A percentile compares a stretch with the other conserved stretches of the same genome.
Evolutionary conservation across 2,797 vertebrate species (phyloP).

Genomic region (Eulemur mongoz): DNA sequence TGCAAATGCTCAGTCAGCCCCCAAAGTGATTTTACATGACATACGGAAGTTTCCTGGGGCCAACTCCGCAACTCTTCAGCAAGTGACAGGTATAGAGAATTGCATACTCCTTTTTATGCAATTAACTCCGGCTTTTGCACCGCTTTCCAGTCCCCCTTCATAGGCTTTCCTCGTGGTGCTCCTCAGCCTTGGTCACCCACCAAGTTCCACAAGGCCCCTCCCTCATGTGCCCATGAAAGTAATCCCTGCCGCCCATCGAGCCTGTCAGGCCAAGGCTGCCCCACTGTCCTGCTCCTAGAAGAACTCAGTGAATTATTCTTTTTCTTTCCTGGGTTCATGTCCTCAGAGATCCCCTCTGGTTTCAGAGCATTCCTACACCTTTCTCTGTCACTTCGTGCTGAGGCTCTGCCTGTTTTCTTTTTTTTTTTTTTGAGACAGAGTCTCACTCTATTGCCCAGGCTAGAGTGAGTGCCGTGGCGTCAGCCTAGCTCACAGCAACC

Average conservation of each 20-base stretch:
- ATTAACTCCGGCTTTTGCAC: not conserved
- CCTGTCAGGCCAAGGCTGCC: not conserved
- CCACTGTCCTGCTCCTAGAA: not conserved
- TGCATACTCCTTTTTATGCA: not conserved
- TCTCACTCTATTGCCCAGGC: no score
- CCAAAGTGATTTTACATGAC: not conserved
- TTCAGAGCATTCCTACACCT: not conserved
- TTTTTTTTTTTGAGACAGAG: not conserved
- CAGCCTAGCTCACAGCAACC: not conserved
- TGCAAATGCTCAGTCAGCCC: not conserved
- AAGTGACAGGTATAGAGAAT: not conserved
- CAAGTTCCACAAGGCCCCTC: not conserved
- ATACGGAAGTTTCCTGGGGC: not conserved
- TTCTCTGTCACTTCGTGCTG: not conserved
- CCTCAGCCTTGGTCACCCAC: not conserved
- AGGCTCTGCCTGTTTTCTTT: not conserved
- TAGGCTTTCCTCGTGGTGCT: not conserved
- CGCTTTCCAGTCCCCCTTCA: not conserved
- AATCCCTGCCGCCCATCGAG: rapidly evolving
- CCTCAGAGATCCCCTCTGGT: not conserved
- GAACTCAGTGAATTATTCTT: not conserved
- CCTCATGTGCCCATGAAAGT: not conserved
- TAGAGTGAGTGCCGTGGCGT: no score
- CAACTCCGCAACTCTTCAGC: not conserved
- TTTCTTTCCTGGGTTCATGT: not conserved